A percentile compares a stretch with the other conserved stretches of the same genome.
Conservation (phyloP, 2,797 vertebrate genomes). For the Okamejei kenojei region DNA sequence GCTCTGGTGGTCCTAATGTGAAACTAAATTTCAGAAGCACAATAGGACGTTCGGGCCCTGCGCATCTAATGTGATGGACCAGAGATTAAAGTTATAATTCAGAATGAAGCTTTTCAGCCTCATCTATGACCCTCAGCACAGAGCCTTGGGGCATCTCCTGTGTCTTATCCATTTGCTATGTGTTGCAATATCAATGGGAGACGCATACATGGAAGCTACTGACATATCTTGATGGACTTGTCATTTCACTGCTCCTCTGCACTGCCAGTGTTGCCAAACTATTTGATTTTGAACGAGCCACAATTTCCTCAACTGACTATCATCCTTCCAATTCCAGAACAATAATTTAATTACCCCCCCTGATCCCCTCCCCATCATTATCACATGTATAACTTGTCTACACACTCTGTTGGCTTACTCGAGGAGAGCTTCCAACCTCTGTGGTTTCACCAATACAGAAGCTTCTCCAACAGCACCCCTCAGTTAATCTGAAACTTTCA, state of each 20-base stretch:
- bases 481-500: neutral
- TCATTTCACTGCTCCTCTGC: neutral
- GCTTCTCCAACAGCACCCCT: neutral
- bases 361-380: neutral
- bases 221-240: neutral
- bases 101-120: too few relatives aligned
- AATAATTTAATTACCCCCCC: neutral
- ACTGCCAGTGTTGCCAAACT: neutral
- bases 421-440: neutral
- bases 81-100: too few relatives aligned
- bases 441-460: neutral
- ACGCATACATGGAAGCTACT: neutral
- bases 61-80: too few relatives aligned
- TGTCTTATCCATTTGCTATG: neutral
- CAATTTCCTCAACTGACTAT: neutral
- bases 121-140: neutral
- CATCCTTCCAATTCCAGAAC: neutral
- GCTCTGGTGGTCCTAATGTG: too few relatives aligned
- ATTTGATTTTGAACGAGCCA: neutral
- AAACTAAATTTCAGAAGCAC: too few relatives aligned
- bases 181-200: neutral
- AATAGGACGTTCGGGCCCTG: too few relatives aligned
- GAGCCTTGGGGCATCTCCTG: neutral
- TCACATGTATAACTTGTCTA: neutral
- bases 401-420: neutral